phyloP scores from a whole-genome alignment of 2,888 invertebrate genomes.

The Eristalis intricaria region DNA sequence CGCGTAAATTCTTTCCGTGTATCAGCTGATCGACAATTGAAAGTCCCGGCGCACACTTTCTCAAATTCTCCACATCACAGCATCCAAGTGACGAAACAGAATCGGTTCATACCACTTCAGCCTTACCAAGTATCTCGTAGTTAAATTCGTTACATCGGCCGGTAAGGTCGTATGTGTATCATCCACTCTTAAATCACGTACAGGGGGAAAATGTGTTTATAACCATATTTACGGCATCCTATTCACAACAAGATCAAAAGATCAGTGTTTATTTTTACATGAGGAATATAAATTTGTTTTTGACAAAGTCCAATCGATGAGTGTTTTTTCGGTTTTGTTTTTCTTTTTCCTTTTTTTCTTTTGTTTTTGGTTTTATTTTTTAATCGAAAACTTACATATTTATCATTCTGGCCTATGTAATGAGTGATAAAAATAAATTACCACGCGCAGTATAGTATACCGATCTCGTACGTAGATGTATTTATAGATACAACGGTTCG shows the following conservation, averaged over 20 bases:
- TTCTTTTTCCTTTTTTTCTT: background rate
- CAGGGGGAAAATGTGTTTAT: background rate
- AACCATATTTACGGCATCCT: constrained; percentile 61
- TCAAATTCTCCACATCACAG: constrained; percentile 5
- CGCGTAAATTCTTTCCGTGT: constrained; percentile 7
- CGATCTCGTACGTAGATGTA: constrained; percentile 31
- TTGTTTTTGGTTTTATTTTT: constrained; percentile 5
- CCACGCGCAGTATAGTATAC: constrained; percentile 38
- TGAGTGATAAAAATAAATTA: constrained; percentile 54
- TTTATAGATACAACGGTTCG: constrained; percentile 53
- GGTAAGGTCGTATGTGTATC: background rate
- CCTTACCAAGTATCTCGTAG: background rate
- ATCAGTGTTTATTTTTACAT: constrained; percentile 55
- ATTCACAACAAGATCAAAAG: constrained; percentile 57
- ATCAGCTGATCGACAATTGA: constrained; percentile 29
- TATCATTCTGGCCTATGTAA: constrained; percentile 23
- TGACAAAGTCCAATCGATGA: constrained; percentile 33
- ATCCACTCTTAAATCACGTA: constrained; percentile 6
- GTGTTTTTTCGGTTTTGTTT: background rate
- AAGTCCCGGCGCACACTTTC: background rate
- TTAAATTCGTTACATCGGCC: background rate
- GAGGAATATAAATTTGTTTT: constrained; percentile 21
- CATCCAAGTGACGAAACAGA: constrained; percentile 44
- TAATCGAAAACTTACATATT: constrained; percentile 17
- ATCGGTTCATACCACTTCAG: constrained; percentile 21